Percentiles rank a stretch among this genome's conserved stretches.
These are phyloP conservation scores for Nudaria mundana DNA, from an alignment of 2,888 invertebrate species.

Conservation along the genomic window DNA sequence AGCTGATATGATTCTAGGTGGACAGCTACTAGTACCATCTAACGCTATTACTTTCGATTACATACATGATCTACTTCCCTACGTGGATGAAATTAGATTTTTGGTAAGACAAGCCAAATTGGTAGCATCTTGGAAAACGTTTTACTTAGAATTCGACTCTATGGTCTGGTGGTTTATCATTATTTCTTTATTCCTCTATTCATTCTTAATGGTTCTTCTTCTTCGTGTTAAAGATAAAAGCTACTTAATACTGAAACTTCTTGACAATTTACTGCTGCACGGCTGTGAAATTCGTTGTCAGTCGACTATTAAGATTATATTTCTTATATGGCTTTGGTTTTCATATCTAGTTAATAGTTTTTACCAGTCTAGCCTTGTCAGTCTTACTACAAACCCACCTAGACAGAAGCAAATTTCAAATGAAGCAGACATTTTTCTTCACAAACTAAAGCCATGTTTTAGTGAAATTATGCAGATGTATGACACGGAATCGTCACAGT, in stretches of 20 bases:
- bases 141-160: conserved; percentile 30
- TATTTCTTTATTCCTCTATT: conserved; percentile 5
- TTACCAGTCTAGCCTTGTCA: conserved; percentile 35
- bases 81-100: conserved; percentile 15
- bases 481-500: conserved; percentile 18
- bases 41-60: conserved; percentile 10
- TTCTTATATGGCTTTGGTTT: conserved; percentile 51
- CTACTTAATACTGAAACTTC: conserved; percentile 9
- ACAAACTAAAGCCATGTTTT: conserved; percentile 10
- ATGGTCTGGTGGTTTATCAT: conserved; percentile 19
- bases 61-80: conserved; percentile 10
- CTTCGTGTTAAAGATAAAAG: conserved; percentile 11
- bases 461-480: conserved; percentile 25
- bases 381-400: conserved; percentile 31
- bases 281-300: conserved; percentile 8
- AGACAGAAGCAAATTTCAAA: conserved; percentile 21
- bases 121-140: conserved; percentile 23
- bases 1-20: conserved; percentile 19
- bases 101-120: conserved; percentile 16
- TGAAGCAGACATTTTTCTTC: conserved; percentile 10
- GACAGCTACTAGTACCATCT: conserved; percentile 3
- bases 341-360: conserved; percentile 35
- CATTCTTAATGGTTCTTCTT: conserved; percentile 11
- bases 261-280: conserved; percentile 12
- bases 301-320: conserved; percentile 6